Evolutionary conservation across 2,888 invertebrate species (phyloP), one percentile per base, ranked within the genome.

Genomic region (Biston betularia): DNA sequence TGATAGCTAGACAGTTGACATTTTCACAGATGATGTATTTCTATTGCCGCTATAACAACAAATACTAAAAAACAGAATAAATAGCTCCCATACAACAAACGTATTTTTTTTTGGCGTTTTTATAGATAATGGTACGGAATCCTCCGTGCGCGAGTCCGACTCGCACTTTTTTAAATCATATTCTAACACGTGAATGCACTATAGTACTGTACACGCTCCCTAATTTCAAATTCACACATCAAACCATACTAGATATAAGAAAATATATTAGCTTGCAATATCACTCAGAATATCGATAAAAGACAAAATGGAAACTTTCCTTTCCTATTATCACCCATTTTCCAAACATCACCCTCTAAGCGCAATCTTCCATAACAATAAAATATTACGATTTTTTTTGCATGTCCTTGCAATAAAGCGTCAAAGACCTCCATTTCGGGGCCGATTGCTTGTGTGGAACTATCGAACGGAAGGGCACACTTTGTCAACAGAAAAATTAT

Each of bases 401-500:
- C 68, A 68, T 68, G 65, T 45, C 65, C 65, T 62, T 65, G 58
- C 61, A 62, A 68, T 68, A 68, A 65, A 65, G 59, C 61, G 62
- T 52, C 66, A 62, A 57, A 52, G 56, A 46, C 33, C 52, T 50
- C 63, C 55, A 67, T 63, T 63, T 45, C 44, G 40, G 42, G 55
- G 55, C 54, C 62, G 67, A 68, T 68, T 63, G 63, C 59, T 59
- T 63, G 59, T 65, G 62, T 58, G 67, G 63, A 68, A 63, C 67
- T 68, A 68, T 59, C 45, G 55, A 55, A 60, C 59, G 63, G 50
- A 66, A 59, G 40, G 59, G 62, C 62, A 49, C 63, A 68, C 67
- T 68, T 63, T 68, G 67, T 68, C 67, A 68, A 68, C 67, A 68
- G 58, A 68, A 63, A 68, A 68, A 68, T 55, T 63, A 68, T 68